phyloP scores from a whole-genome alignment of 2,113 vertebrate species.

The Patagioenas fasciata region DNA sequence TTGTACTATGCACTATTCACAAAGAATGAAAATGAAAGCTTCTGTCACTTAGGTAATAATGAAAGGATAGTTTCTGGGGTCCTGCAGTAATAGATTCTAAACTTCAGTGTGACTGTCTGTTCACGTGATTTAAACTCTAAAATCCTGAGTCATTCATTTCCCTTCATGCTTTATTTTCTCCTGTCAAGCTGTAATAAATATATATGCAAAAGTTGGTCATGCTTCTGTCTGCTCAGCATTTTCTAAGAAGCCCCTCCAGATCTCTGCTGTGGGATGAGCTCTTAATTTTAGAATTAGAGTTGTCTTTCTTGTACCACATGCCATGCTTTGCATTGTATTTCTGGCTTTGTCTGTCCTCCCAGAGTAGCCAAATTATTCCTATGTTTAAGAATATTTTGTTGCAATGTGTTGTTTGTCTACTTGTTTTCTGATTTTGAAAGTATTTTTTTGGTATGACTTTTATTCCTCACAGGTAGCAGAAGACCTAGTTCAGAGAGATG shows the following conservation, averaged over 20 bases:
- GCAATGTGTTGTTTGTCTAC: neutral
- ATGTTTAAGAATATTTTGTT: neutral
- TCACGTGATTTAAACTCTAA: neutral
- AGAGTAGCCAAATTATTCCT: neutral
- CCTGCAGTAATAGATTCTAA: neutral
- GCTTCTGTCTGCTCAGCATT: neutral
- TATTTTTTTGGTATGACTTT: neutral
- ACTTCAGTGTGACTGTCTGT: neutral
- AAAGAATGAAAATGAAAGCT: neutral
- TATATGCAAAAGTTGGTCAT: neutral
- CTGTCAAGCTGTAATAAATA: neutral
- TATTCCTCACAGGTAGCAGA: constrained; percentile 86
- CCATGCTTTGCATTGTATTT: neutral
- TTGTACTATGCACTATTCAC: neutral
- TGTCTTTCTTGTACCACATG: neutral
- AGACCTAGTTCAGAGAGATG: constrained; percentile 88
- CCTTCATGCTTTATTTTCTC: neutral
- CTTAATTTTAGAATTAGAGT: neutral
- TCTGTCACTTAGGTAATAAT: neutral
- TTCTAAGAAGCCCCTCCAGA: neutral
- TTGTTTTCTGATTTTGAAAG: neutral
- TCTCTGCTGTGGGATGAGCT: neutral
- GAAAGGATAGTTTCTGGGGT: neutral
- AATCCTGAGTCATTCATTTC: neutral
- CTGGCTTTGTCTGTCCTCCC: neutral